These are phyloP conservation scores for Lynx canadensis DNA, from an alignment of 2,113 vertebrate genomes.

Conservation along the genomic window DNA sequence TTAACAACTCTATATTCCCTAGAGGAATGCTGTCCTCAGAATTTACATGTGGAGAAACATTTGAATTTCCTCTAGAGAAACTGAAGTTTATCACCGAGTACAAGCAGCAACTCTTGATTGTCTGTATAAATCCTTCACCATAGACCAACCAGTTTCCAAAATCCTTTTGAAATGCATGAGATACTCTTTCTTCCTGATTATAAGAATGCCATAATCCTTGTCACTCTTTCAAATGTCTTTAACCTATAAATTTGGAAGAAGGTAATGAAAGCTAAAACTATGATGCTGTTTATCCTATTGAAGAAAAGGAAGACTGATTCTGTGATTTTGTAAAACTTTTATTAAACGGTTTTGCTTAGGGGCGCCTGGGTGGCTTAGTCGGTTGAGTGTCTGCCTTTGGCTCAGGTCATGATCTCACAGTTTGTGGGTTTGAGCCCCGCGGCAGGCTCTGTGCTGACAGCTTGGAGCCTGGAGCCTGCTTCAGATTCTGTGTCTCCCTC, in stretches of 20 bases:
- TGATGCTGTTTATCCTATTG: background rate
- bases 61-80: conserved; percentile 31
- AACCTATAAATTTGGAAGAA: background rate
- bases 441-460: no score
- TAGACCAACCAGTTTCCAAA: background rate
- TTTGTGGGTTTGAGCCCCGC: no score
- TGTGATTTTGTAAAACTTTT: background rate
- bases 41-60: background rate
- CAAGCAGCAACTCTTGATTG: background rate
- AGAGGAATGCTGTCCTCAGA: background rate
- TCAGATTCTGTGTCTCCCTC: no score
- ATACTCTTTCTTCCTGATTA: background rate
- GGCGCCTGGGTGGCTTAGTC: no score
- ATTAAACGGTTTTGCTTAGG: background rate
- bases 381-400: no score
- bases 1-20: background rate
- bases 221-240: background rate
- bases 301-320: background rate
- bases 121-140: background rate
- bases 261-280: background rate
- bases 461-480: no score
- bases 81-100: background rate
- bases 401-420: no score
- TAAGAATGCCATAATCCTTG: background rate
- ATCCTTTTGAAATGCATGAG: background rate